Conservation (phyloP, 2,888 invertebrate genomes). For the Campaea margaritaria region DNA sequence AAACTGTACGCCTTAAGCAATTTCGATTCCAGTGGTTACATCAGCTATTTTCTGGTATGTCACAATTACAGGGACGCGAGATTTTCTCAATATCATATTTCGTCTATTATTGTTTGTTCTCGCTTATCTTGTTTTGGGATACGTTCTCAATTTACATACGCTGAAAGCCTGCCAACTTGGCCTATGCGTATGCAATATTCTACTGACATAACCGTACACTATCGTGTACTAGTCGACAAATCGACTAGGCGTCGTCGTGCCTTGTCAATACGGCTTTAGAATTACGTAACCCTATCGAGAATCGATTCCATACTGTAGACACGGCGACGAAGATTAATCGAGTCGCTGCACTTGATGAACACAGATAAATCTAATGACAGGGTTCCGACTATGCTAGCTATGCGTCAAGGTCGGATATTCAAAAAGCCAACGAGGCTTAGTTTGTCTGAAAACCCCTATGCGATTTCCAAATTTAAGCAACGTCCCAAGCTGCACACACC, state of each 20-base stretch:
- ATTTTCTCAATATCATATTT: neutral
- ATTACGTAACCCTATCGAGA: constrained; percentile 56
- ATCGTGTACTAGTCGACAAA: constrained; percentile 20
- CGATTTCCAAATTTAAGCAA: no score
- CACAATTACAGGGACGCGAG: no score
- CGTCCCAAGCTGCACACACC: no score
- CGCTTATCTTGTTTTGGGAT: constrained; percentile 2
- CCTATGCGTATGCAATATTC: constrained; percentile 17
- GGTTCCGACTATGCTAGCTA: neutral
- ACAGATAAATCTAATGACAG: neutral
- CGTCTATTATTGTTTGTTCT: constrained; percentile 15
- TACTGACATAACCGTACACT: constrained; percentile 10
- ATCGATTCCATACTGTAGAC: constrained; percentile 55
- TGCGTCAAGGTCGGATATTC: neutral
- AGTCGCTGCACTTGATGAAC: neutral
- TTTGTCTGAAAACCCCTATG: no score
- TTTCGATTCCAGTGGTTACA: no score
- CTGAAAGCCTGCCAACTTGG: constrained; percentile 20
- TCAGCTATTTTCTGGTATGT: no score
- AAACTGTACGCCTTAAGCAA: neutral
- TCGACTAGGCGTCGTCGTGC: constrained; percentile 16
- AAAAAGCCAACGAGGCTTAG: no score
- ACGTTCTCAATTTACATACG: constrained; percentile 6
- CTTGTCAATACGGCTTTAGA: constrained; percentile 35
- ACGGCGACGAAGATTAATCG: constrained; percentile 5